Conservation (phyloP, 2,797 vertebrate genomes). For the Todus mexicanus region DNA sequence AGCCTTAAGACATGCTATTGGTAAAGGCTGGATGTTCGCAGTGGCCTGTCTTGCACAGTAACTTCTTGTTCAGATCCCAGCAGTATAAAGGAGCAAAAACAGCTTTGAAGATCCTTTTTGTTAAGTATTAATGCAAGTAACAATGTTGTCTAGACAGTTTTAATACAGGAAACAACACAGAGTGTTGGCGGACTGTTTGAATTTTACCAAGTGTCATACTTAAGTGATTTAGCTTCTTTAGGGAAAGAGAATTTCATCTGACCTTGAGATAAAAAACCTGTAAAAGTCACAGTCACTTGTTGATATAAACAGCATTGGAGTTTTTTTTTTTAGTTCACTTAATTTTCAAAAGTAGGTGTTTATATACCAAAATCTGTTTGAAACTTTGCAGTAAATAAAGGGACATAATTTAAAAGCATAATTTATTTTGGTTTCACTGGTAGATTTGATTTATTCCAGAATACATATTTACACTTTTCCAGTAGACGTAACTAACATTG, state of each 20-base stretch:
- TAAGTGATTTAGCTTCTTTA: neutral
- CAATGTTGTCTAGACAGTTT: neutral
- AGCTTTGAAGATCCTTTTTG: neutral
- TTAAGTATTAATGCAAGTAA: neutral
- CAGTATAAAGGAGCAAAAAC: neutral
- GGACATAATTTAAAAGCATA: neutral
- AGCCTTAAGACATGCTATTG: neutral
- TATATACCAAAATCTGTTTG: neutral
- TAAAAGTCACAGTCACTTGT: neutral
- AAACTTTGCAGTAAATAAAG: neutral
- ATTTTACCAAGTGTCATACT: neutral
- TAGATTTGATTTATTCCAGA: neutral
- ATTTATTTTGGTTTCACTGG: neutral
- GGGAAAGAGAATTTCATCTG: neutral
- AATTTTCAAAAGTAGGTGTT: neutral
- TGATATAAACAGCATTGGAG: neutral
- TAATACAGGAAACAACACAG: neutral
- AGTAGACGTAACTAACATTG: neutral
- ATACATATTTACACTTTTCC: neutral
- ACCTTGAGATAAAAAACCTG: neutral
- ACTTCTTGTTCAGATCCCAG: neutral
- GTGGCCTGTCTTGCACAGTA: neutral
- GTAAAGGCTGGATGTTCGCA: neutral
- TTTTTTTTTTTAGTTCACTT: neutral
- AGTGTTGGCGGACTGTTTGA: neutral